Conservation (phyloP, 1,140 invertebrate species). For the Eueides isabella region DNA sequence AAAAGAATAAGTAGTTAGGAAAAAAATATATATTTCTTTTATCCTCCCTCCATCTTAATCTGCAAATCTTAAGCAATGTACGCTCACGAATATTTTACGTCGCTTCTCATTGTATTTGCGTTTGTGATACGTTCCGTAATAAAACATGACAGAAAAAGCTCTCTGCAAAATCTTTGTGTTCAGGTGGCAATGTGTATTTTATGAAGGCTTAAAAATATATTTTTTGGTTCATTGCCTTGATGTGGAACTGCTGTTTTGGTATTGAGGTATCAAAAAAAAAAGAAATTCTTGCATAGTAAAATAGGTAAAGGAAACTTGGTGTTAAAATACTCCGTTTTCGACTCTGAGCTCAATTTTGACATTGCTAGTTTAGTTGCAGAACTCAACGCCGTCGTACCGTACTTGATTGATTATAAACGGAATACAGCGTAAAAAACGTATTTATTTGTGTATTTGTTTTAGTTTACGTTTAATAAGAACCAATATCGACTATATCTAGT, state of each 20-base stretch:
- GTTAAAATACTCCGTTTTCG: too few relatives aligned
- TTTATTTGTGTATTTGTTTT: too few relatives aligned
- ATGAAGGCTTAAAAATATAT: conserved; percentile 10
- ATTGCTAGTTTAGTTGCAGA: too few relatives aligned
- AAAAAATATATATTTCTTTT: conserved; percentile 27
- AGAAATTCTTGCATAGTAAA: too few relatives aligned
- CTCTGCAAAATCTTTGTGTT: background rate
- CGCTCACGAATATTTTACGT: conserved; percentile 33
- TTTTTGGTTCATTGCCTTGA: background rate
- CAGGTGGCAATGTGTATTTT: conserved; percentile 5
- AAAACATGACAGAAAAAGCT: conserved; percentile 27
- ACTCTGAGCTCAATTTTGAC: too few relatives aligned
- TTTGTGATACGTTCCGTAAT: conserved; percentile 34
- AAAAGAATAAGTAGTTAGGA: too few relatives aligned
- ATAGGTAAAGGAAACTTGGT: too few relatives aligned
- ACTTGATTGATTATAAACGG: too few relatives aligned
- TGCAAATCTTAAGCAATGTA: conserved; percentile 35
- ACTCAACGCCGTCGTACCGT: too few relatives aligned
- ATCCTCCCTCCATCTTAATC: conserved; percentile 27
- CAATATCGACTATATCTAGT: conserved; percentile 9
- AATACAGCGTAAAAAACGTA: background rate
- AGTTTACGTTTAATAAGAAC: too few relatives aligned
- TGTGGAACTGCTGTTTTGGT: background rate
- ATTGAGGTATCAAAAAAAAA: background rate
- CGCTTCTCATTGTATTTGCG: conserved; percentile 35